These are phyloP conservation scores for Taenioides sp. DNA, from an alignment of 2,797 vertebrate genomes.

Conservation along the genomic window DNA sequence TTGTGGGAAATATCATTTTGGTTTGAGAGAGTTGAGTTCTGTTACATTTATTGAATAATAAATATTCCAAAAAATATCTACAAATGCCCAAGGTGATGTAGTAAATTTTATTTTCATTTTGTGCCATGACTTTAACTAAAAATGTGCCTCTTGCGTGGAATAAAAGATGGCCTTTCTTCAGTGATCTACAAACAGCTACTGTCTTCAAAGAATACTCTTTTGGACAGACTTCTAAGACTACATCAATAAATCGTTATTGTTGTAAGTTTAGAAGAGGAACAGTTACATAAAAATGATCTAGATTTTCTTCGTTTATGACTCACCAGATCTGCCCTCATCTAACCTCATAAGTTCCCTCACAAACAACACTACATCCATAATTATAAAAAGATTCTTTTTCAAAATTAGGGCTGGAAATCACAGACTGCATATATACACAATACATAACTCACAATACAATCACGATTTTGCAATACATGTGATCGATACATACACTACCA, in stretches of 20 bases:
- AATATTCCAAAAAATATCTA: background rate
- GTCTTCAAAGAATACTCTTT: background rate
- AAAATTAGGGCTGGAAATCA: too few relatives aligned
- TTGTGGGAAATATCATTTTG: too few relatives aligned
- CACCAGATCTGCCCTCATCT: background rate
- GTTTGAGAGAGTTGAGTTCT: too few relatives aligned
- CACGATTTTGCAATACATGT: too few relatives aligned
- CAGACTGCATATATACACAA: too few relatives aligned
- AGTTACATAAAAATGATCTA: background rate
- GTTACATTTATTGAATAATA: background rate
- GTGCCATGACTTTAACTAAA: too few relatives aligned
- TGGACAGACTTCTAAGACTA: background rate
- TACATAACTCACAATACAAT: too few relatives aligned
- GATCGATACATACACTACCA: too few relatives aligned
- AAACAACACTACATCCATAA: too few relatives aligned
- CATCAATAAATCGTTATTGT: background rate
- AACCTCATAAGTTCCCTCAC: background rate
- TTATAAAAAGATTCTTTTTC: background rate
- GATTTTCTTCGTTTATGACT: background rate
- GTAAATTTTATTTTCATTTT: too few relatives aligned
- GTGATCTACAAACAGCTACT: background rate
- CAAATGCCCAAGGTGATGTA: background rate
- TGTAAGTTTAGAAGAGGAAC: background rate
- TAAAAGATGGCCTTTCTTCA: background rate
- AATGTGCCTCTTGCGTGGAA: too few relatives aligned